Conservation (phyloP, 2,888 invertebrate genomes). For the Chesias legatella region DNA sequence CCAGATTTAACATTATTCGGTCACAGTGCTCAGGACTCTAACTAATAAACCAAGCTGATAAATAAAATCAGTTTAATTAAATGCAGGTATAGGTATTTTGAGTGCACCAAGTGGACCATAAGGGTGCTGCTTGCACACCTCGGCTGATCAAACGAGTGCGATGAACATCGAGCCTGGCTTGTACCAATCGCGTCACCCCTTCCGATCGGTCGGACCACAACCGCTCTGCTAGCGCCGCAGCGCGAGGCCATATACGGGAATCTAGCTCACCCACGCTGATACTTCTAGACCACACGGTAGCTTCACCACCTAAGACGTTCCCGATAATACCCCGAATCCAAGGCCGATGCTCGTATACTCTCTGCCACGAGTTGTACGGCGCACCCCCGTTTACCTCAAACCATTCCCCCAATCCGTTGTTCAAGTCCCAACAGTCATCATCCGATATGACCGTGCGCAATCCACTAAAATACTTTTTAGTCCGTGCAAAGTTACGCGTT, state of each 20-base stretch:
- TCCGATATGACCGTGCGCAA: conserved; percentile 87
- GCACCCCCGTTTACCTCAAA: conserved; percentile 87
- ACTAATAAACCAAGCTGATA: too few relatives aligned
- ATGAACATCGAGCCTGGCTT: conserved; percentile 83
- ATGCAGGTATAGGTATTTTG: conserved; percentile 85
- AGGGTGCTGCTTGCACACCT: conserved; percentile 82
- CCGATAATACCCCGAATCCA: conserved; percentile 67
- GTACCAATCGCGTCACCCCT: conserved; percentile 74
- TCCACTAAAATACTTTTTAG: conserved; percentile 75
- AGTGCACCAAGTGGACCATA: conserved; percentile 88
- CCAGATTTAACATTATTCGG: too few relatives aligned
- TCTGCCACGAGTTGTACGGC: conserved; percentile 91
- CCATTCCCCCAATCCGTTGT: conserved; percentile 91
- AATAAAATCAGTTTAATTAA: background rate
- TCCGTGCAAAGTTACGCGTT: conserved; percentile 85
- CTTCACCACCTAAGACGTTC: conserved; percentile 86
- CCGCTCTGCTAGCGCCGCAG: conserved; percentile 89
- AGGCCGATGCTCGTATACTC: conserved; percentile 89
- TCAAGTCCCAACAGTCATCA: conserved; percentile 91
- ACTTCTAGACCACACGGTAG: conserved; percentile 90
- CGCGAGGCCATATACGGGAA: conserved; percentile 88
- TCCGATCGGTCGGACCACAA: conserved; percentile 83
- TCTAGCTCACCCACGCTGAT: conserved; percentile 85
- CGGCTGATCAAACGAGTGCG: conserved; percentile 80
- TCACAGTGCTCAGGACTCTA: too few relatives aligned